A percentile compares a stretch with the other conserved stretches of the same genome.
Evolutionary conservation across 1,140 invertebrate genomes (phyloP).

Genomic region (Drosophila sulfurigaster): DNA sequence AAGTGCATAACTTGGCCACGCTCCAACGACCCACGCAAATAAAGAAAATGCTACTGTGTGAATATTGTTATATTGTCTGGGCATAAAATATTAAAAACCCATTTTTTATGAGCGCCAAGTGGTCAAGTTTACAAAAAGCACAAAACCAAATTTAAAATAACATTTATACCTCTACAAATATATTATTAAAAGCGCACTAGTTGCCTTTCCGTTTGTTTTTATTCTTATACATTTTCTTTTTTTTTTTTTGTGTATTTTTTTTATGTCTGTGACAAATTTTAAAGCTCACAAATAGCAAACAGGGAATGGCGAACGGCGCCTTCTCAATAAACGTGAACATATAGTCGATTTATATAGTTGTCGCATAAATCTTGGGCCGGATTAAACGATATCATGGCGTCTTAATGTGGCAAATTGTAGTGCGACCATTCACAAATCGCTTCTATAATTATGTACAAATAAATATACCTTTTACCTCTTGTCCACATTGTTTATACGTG

Average conservation of each 20-base stretch:
- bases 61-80: slow-evolving; percentile 47
- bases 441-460: slow-evolving; percentile 46
- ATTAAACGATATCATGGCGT: slow-evolving; percentile 51
- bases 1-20: slow-evolving; percentile 79
- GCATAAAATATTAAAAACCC: slow-evolving; percentile 64
- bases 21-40: slow-evolving; percentile 67
- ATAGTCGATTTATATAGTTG: slow-evolving; percentile 26
- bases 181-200: slow-evolving; percentile 6
- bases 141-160: slow-evolving; percentile 49
- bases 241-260: neutral
- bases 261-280: neutral
- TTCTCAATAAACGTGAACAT: slow-evolving; percentile 31
- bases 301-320: slow-evolving; percentile 50
- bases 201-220: neutral
- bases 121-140: slow-evolving; percentile 64
- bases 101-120: slow-evolving; percentile 77
- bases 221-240: neutral
- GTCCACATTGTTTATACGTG: slow-evolving; percentile 40
- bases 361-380: slow-evolving; percentile 59
- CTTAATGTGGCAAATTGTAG: slow-evolving; percentile 53
- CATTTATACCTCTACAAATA: slow-evolving; percentile 35
- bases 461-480: slow-evolving; percentile 34
- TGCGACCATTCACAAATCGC: slow-evolving; percentile 48
- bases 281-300: slow-evolving; percentile 25
- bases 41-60: slow-evolving; percentile 41